These are phyloP conservation scores for Eremophila alpestris DNA, from an alignment of 2,797 vertebrate genomes.

Conservation along the genomic window DNA sequence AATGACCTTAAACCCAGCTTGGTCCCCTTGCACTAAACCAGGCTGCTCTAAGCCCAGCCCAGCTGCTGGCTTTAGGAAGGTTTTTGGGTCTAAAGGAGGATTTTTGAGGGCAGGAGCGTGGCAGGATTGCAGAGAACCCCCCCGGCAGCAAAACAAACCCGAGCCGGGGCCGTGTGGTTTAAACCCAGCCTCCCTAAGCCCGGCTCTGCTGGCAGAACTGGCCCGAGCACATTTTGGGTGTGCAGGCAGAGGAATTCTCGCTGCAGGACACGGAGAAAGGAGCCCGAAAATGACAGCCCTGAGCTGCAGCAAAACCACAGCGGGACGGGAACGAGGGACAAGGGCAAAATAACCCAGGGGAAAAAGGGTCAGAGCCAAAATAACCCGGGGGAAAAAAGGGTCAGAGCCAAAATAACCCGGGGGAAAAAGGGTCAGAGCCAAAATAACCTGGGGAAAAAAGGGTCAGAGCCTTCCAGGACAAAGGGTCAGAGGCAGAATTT, in stretches of 20 bases:
- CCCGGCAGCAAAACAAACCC: not conserved
- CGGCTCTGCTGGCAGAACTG: not conserved
- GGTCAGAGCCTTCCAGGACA: too few species aligned
- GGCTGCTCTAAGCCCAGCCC: not conserved
- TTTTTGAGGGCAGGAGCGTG: not conserved
- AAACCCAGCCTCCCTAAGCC: not conserved
- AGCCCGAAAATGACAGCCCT: not conserved
- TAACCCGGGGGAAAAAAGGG: not conserved
- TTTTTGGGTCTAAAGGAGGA: not conserved
- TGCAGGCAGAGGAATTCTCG: not conserved
- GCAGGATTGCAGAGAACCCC: not conserved
- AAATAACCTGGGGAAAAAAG: not conserved
- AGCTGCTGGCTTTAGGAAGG: not conserved
- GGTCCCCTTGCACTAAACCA: not conserved
- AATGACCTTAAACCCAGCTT: not conserved
- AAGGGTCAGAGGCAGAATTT: not conserved
- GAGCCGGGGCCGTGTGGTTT: not conserved
- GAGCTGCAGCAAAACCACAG: not conserved
- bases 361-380: not conserved
- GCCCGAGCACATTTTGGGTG: not conserved
- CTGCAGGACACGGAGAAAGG: not conserved
- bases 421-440: not conserved
- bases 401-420: not conserved
- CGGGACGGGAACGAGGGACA: not conserved
- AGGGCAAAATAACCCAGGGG: not conserved